Conservation (phyloP, 1,140 invertebrate genomes). For the Aradophagus sp. region DNA sequence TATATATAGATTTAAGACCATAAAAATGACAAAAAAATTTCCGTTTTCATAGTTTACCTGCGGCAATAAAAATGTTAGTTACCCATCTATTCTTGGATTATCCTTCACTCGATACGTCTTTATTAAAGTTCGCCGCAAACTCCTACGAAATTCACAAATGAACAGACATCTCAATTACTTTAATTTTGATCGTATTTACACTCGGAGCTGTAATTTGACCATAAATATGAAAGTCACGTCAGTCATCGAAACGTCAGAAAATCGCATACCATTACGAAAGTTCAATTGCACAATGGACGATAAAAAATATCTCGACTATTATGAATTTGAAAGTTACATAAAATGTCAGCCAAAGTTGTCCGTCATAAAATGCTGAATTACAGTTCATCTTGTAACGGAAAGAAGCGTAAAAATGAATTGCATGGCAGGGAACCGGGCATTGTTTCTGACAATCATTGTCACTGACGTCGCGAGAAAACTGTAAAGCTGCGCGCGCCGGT, state of each 20-base stretch:
- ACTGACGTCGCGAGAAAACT: constrained; percentile 27
- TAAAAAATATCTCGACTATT: constrained; percentile 46
- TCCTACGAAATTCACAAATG: too few species aligned
- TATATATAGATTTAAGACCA: too few species aligned
- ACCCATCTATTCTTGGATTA: too few species aligned
- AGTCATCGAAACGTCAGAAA: constrained; percentile 36
- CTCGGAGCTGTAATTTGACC: constrained; percentile 32
- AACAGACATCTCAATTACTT: too few species aligned
- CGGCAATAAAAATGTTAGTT: too few species aligned
- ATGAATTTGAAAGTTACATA: constrained; percentile 46
- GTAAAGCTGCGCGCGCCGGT: constrained; percentile 18
- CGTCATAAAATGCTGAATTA: constrained; percentile 41
- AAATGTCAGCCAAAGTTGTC: constrained; percentile 26
- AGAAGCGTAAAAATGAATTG: constrained; percentile 36
- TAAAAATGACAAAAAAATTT: too few species aligned
- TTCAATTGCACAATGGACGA: constrained; percentile 40
- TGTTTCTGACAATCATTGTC: constrained; percentile 50
- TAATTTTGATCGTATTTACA: too few species aligned
- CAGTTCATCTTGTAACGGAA: constrained; percentile 24
- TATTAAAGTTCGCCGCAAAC: too few species aligned
- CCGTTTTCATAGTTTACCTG: too few species aligned
- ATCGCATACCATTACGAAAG: constrained; percentile 44
- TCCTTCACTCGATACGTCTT: too few species aligned
- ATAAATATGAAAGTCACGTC: constrained; percentile 40
- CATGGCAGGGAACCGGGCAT: constrained; percentile 20